Conservation (phyloP, 2,797 vertebrate species). For the Merluccius polli region DNA sequence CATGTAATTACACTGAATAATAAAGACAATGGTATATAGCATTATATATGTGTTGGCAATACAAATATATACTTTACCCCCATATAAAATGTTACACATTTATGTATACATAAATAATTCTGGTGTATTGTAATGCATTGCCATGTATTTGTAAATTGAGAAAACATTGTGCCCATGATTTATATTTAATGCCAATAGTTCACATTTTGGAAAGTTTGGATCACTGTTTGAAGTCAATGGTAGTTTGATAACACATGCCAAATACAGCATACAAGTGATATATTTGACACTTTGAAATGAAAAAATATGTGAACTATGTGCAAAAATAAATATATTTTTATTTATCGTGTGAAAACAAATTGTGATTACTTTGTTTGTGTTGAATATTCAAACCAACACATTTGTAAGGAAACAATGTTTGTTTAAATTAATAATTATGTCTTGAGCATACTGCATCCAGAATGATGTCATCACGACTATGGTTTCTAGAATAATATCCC, state of each 20-base stretch:
- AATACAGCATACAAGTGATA: constrained; percentile 4
- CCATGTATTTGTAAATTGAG: background rate
- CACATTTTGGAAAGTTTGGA: background rate
- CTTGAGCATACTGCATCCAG: background rate
- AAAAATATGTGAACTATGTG: constrained; percentile 62
- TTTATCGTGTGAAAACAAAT: constrained; percentile 41
- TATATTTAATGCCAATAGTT: background rate
- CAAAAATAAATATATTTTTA: constrained; percentile 66
- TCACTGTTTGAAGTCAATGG: background rate
- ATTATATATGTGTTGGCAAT: background rate
- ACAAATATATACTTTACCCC: background rate
- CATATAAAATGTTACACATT: background rate
- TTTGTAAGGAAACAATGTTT: background rate
- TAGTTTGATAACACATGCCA: background rate
- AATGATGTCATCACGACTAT: background rate
- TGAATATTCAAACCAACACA: background rate
- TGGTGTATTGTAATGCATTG: background rate
- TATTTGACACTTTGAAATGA: constrained; percentile 40
- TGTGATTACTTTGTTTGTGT: background rate
- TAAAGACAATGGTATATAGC: background rate
- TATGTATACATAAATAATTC: background rate
- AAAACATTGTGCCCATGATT: background rate
- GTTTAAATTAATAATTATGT: no score
- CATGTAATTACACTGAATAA: background rate
- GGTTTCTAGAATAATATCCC: background rate